A percentile compares a stretch with the other conserved stretches of the same genome.
Evolutionary conservation across 1,140 invertebrate species (phyloP).

Genomic region (Drosophila virilis): DNA sequence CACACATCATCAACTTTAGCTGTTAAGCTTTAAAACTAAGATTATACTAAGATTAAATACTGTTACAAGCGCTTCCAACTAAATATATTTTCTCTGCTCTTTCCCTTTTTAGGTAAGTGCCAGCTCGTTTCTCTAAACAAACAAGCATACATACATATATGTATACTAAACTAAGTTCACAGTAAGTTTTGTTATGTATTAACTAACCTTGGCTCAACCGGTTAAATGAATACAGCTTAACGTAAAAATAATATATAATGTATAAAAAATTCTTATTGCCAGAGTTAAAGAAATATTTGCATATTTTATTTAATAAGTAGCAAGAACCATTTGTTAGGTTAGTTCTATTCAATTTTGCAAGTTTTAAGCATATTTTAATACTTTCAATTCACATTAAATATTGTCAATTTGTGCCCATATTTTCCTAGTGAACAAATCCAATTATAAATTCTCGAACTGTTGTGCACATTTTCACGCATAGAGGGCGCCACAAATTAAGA

Average conservation of each 20-base stretch:
- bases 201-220: constrained; percentile 35
- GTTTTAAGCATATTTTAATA: background rate
- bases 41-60: constrained; percentile 2
- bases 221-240: background rate
- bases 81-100: constrained; percentile 7
- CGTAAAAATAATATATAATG: background rate
- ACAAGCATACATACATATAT: constrained; percentile 7
- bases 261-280: background rate
- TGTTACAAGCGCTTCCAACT: constrained; percentile 3
- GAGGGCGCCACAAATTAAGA: constrained; percentile 40
- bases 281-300: background rate
- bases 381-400: background rate
- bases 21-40: constrained; percentile 12
- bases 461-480: constrained; percentile 47
- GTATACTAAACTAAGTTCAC: constrained; percentile 54
- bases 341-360: constrained; percentile 3
- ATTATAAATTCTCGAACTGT: constrained; percentile 54
- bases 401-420: background rate
- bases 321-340: background rate
- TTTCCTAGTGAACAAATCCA: constrained; percentile 21
- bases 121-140: background rate
- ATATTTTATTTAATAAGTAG: constrained; percentile 7
- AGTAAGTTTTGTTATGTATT: constrained; percentile 66
- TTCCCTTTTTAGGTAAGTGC: constrained; percentile 65
- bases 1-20: constrained; percentile 23